Evolutionary conservation across 2,113 vertebrate genomes (phyloP), one percentile per base, ranked within the genome.

Genomic region (Oncorhynchus nerka): DNA sequence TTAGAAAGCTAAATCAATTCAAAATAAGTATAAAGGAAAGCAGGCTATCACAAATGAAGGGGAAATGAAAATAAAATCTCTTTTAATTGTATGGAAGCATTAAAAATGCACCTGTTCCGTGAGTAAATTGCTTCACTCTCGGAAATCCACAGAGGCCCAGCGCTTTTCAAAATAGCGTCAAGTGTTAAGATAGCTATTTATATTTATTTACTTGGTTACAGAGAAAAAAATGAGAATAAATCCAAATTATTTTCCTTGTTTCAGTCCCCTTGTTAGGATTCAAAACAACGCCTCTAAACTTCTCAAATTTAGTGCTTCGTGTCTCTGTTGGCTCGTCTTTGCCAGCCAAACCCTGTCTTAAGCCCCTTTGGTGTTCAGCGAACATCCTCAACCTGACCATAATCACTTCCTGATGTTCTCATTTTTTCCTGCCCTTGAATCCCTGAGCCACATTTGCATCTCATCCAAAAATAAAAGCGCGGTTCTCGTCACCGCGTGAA

Each of bases 1-100:
- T 94, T 94, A 93, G 92, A 92, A 92, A 92, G 92, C 91, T 90
- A 92, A 92, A 94, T 93, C 92, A 91, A 92, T 92, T 90, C 90
- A 92, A 94, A 89, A 91, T 92, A 88, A 84, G 90, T 85, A 91
- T 92, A 91, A 94, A 93, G 92, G 79, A 87, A 92, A 86, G 85
- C 83, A 81, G 76, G 88, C 87, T 88, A 83, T 87, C 84, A 90
- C 88, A 92, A 85, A 82, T 81, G 83, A 78, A 83, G 84, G 81
- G 86, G 84, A 82, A 87, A 74, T 74, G 81, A 88, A 89, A 86
- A 86, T 90, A 88, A 89, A 90, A 85, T 91, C 89, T 92, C 87
- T 90, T 91, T 89, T 93, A 92, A 94, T 92, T 92, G 91, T 93
- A 93, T 92, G 89, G 93, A 94, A 92, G 90, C 89, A 91, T 91